Percentiles rank a stretch among this genome's conserved stretches.
These are phyloP conservation scores for Enteromius viviparus DNA, from an alignment of 2,797 vertebrate genomes.

Conservation along the genomic window DNA sequence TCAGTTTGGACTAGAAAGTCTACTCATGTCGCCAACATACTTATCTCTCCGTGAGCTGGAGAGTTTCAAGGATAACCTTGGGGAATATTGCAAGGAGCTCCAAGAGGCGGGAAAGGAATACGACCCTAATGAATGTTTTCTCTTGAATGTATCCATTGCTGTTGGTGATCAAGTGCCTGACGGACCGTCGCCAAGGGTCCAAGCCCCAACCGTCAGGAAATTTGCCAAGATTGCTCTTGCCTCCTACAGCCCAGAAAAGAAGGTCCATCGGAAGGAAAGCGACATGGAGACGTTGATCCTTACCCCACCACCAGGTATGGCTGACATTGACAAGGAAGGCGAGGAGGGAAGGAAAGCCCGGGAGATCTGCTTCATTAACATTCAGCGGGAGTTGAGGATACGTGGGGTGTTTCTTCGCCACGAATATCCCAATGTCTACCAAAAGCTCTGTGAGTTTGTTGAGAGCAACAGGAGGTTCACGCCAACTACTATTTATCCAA, in stretches of 20 bases:
- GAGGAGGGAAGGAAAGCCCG: conserved; percentile 93
- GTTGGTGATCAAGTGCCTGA: conserved; percentile 89
- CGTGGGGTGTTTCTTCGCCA: conserved; percentile 95
- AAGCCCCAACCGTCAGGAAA: conserved; percentile 92
- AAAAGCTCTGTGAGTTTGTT: conserved; percentile 97
- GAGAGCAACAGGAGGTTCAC: conserved; percentile 95
- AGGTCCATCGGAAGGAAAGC: conserved; percentile 84
- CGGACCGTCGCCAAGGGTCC: conserved; percentile 85
- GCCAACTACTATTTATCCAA: conserved; percentile 97
- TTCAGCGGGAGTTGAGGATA: conserved; percentile 93
- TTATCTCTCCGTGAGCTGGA: conserved; percentile 93
- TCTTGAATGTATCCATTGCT: conserved; percentile 97
- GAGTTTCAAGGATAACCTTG: conserved; percentile 90
- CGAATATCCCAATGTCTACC: conserved; percentile 92
- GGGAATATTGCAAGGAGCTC: conserved; percentile 91
- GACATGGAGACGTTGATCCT: conserved; percentile 98
- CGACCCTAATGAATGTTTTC: conserved; percentile 96
- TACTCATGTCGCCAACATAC: conserved; percentile 95
- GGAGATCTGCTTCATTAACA: conserved; percentile 97
- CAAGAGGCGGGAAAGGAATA: conserved; percentile 92
- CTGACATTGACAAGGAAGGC: conserved; percentile 92
- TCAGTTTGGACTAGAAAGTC: conserved; percentile 90
- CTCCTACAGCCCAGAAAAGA: conserved; percentile 89
- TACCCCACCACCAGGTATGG: conserved; percentile 92
- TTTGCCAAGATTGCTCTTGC: conserved; percentile 97